These are phyloP conservation scores for Cataglyphis hispanica DNA, from an alignment of 1,140 invertebrate species.

Conservation along the genomic window DNA sequence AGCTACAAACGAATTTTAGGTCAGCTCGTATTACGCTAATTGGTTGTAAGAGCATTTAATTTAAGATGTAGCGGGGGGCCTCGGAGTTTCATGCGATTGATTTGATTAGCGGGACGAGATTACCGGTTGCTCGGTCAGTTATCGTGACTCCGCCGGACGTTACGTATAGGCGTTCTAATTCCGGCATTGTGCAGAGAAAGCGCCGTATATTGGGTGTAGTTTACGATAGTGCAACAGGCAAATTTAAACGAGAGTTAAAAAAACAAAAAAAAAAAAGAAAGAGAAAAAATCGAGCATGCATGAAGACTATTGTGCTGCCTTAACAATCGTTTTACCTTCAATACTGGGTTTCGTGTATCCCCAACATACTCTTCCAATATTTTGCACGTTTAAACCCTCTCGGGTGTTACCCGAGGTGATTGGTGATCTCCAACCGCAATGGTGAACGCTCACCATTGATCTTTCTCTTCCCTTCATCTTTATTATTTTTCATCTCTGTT, in stretches of 20 bases:
- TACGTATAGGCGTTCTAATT: slow-evolving; percentile 28
- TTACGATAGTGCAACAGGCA: background rate
- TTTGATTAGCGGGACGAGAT: slow-evolving; percentile 16
- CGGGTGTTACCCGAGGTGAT: slow-evolving; percentile 53
- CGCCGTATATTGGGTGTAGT: background rate
- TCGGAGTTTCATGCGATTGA: slow-evolving; percentile 16
- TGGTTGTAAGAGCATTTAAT: slow-evolving; percentile 19
- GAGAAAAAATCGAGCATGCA: no score
- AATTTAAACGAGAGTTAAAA: slow-evolving; percentile 8
- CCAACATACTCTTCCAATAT: slow-evolving; percentile 49
- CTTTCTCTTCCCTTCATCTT: background rate
- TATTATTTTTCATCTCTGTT: background rate
- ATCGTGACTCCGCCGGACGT: slow-evolving; percentile 6
- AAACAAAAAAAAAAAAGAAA: background rate
- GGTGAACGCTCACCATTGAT: background rate
- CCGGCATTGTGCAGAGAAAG: background rate
- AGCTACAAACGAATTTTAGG: background rate
- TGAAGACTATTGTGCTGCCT: slow-evolving; percentile 32
- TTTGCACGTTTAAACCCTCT: background rate
- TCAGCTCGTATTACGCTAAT: slow-evolving; percentile 3
- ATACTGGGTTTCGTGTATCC: background rate
- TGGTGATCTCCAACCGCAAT: slow-evolving; percentile 2
- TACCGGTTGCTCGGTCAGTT: background rate
- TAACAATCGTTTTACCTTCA: slow-evolving; percentile 32
- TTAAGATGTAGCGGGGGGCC: background rate